These are phyloP conservation scores for Muntiacus muntjak DNA, from an alignment of 2,113 vertebrate species.

Conservation along the genomic window DNA sequence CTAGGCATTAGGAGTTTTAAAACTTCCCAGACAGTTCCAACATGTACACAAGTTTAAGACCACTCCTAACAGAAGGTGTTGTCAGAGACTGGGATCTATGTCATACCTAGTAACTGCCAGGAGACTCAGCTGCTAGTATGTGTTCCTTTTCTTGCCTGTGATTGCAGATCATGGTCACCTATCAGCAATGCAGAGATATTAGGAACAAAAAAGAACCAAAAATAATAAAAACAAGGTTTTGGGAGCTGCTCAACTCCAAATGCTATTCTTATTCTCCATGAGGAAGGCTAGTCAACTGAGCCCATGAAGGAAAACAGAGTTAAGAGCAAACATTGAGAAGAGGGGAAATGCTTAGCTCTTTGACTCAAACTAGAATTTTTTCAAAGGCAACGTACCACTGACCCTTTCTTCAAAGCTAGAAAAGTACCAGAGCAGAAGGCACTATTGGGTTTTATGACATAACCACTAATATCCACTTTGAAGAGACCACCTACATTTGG, in stretches of 20 bases:
- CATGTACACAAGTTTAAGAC: background rate
- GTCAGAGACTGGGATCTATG: background rate
- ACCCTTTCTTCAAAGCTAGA: background rate
- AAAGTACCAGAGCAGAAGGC: background rate
- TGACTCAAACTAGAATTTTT: background rate
- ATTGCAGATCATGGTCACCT: background rate
- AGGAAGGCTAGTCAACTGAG: background rate
- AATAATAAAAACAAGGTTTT: background rate
- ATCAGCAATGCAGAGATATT: background rate
- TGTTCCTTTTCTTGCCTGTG: background rate
- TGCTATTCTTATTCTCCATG: background rate
- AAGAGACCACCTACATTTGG: background rate
- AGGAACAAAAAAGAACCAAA: background rate
- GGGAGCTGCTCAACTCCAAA: background rate
- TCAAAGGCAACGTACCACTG: background rate
- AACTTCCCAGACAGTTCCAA: background rate
- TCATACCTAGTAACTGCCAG: background rate
- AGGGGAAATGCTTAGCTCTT: background rate
- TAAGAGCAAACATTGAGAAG: background rate
- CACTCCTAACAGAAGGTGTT: background rate
- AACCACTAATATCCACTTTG: background rate
- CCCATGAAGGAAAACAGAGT: background rate
- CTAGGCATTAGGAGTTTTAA: background rate
- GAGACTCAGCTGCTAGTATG: background rate
- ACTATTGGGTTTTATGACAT: background rate